Evolutionary conservation across 2,113 vertebrate species (phyloP).

Genomic region (Malurus alboscapulatus): DNA sequence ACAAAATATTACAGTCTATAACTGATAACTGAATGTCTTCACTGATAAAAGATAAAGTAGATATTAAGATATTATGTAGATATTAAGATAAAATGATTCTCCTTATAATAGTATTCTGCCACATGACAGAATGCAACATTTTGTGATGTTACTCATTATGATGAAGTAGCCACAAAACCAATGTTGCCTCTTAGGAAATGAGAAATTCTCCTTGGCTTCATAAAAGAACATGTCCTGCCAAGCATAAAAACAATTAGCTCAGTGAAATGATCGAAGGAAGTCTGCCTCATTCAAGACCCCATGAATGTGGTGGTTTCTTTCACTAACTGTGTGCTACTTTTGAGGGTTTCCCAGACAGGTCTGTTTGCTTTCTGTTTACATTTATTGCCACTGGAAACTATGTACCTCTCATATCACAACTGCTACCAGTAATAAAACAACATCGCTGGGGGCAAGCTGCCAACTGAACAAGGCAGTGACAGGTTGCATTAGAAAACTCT

Average conservation of each 20-base stretch:
- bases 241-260: not conserved
- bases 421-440: not conserved
- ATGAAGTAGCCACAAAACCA: not conserved
- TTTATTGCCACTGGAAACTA: not conserved
- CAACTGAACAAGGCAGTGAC: not conserved
- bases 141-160: not conserved
- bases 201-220: not conserved
- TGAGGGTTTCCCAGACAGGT: not conserved
- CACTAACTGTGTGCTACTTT: not conserved
- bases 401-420: not conserved
- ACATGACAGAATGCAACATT: not conserved
- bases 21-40: not conserved
- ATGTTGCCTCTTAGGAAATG: not conserved
- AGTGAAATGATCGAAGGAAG: not conserved
- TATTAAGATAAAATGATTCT: not conserved
- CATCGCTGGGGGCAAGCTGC: not conserved
- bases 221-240: not conserved
- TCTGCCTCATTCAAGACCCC: not conserved
- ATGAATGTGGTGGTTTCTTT: not conserved
- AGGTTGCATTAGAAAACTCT: not conserved
- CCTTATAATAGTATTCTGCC: not conserved
- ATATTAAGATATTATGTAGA: not conserved
- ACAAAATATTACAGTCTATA: not conserved
- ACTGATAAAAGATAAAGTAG: not conserved
- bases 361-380: constrained; percentile 21